Conservation (phyloP, 2,888 invertebrate genomes). For the Athalia rosae region DNA sequence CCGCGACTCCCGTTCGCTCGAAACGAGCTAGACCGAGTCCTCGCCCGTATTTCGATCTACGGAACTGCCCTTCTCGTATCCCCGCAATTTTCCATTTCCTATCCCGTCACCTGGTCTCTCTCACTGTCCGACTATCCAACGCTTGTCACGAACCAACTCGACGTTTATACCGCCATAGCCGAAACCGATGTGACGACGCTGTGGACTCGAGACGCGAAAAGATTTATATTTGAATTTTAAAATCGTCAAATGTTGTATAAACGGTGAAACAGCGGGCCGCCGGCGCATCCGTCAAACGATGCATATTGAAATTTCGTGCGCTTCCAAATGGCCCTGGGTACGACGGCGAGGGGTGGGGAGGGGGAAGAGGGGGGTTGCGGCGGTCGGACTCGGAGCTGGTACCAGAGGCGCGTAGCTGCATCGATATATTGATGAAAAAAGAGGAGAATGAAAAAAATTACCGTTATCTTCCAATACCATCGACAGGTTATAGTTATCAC, state of each 20-base stretch:
- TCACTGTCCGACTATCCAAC: not conserved
- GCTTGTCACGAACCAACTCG: slow-evolving; percentile 15
- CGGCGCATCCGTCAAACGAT: slow-evolving; percentile 61
- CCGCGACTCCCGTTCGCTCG: not conserved
- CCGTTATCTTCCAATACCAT: too few species aligned
- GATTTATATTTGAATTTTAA: slow-evolving; percentile 65
- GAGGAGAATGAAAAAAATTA: too few species aligned
- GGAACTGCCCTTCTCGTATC: too few species aligned
- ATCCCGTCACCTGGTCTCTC: slow-evolving; percentile 19
- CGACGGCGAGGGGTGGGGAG: too few species aligned
- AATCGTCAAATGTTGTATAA: slow-evolving; percentile 52
- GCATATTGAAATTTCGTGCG: slow-evolving; percentile 59
- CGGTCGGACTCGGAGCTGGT: too few species aligned
- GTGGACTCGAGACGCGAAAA: slow-evolving; percentile 30
- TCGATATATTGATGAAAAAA: too few species aligned
- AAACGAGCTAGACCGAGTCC: slow-evolving; percentile 20
- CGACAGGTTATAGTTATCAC: too few species aligned
- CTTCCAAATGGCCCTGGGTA: slow-evolving; percentile 8
- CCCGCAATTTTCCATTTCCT: slow-evolving; percentile 22
- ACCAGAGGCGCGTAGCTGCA: too few species aligned
- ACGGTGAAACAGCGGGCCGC: too few species aligned
- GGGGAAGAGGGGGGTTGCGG: too few species aligned
- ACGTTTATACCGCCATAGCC: not conserved
- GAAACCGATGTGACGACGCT: not conserved
- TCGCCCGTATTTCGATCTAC: not conserved